Evolutionary conservation across 1,140 invertebrate genomes (phyloP).

Genomic region (Sinella curviseta): DNA sequence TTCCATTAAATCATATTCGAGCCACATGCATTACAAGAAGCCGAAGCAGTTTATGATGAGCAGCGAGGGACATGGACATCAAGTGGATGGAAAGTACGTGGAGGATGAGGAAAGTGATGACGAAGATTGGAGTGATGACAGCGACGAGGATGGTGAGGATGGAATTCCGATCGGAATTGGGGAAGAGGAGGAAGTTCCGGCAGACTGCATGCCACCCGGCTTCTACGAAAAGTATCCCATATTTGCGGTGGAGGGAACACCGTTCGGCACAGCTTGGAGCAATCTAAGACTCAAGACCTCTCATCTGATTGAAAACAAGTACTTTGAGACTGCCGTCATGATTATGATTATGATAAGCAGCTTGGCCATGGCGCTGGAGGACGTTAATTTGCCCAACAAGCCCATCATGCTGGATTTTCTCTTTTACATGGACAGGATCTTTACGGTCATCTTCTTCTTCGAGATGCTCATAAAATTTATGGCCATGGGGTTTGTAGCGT

Average conservation of each 20-base stretch:
- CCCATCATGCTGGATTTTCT: slow-evolving; percentile 87
- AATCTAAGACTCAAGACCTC: slow-evolving; percentile 87
- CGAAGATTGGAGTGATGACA: slow-evolving; percentile 63
- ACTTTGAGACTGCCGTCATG: slow-evolving; percentile 98
- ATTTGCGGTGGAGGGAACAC: slow-evolving; percentile 75
- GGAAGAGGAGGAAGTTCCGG: too few species aligned
- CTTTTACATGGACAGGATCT: slow-evolving; percentile 95
- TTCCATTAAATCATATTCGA: slow-evolving; percentile 82
- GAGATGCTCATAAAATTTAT: slow-evolving; percentile 99
- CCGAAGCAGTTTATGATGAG: too few species aligned
- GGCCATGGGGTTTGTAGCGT: slow-evolving; percentile 59
- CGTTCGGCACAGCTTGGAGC: slow-evolving; percentile 89
- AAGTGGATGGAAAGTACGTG: too few species aligned
- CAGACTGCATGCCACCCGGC: slow-evolving; percentile 86
- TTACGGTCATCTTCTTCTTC: slow-evolving; percentile 95
- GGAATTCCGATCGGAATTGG: slow-evolving; percentile 55
- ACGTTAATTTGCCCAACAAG: slow-evolving; percentile 84
- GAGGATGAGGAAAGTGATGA: slow-evolving; percentile 55
- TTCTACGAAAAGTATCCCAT: slow-evolving; percentile 84
- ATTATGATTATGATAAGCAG: slow-evolving; percentile 96
- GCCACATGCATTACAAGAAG: slow-evolving; percentile 84
- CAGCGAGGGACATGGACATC: too few species aligned
- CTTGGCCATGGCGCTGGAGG: slow-evolving; percentile 93
- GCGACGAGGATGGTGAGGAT: slow-evolving; percentile 35
- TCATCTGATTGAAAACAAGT: slow-evolving; percentile 94